Conservation (phyloP, 37 sponge, comb jelly and placozoan species). For the Eunapius fragilis region DNA sequence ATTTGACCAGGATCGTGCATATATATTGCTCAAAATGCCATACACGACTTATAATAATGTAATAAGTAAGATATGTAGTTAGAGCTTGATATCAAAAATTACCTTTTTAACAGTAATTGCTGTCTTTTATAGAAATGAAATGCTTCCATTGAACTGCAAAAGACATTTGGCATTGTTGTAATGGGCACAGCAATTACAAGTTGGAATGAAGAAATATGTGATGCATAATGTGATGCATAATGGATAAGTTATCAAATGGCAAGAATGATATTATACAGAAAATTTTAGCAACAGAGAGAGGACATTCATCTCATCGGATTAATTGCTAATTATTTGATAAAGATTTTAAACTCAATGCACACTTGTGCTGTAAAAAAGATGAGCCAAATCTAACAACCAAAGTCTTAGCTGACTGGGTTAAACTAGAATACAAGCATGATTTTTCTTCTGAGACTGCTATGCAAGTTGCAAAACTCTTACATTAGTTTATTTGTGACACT, state of each 20-base stretch:
- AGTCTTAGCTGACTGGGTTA: constrained; percentile 13
- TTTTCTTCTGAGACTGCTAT: constrained; percentile 30
- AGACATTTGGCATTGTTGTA: background rate
- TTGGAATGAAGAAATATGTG: background rate
- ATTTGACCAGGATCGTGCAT: no score
- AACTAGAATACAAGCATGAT: background rate
- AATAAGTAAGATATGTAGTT: no score
- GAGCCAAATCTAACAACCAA: constrained; percentile 48
- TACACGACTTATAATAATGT: no score
- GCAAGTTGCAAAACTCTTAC: no score
- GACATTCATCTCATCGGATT: background rate
- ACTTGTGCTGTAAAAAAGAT: constrained; percentile 32
- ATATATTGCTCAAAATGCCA: no score
- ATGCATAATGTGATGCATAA: background rate
- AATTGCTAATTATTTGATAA: constrained; percentile 18
- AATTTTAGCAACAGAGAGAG: constrained; percentile 14
- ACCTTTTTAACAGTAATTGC: no score
- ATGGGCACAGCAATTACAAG: constrained; percentile 4
- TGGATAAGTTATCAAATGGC: background rate
- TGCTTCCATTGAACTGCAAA: background rate
- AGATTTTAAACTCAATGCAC: constrained; percentile 12
- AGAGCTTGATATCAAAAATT: no score
- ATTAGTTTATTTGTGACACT: no score
- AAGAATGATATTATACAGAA: background rate
- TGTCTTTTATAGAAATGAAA: background rate